A percentile compares a stretch with the other conserved stretches of the same genome.
These are phyloP conservation scores for Acanthosepion pharaonis DNA, from an alignment of 2,888 invertebrate genomes.

Conservation along the genomic window DNA sequence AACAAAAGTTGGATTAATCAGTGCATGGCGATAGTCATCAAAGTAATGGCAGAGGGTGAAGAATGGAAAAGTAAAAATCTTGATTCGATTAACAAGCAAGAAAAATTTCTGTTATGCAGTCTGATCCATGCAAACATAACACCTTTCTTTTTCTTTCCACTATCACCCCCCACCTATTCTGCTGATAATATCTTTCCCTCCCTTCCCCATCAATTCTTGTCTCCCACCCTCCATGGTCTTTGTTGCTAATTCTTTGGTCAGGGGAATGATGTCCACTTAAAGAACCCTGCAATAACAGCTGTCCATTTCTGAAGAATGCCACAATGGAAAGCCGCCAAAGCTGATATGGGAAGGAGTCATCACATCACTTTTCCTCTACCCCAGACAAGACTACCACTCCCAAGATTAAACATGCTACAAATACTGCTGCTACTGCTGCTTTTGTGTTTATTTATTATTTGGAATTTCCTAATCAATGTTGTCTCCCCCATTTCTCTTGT, in stretches of 20 bases:
- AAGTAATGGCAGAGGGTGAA: background rate
- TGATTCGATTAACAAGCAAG: conserved; percentile 16
- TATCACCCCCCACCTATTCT: background rate
- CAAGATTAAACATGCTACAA: background rate
- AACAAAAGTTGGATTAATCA: no score
- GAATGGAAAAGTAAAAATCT: conserved; percentile 5
- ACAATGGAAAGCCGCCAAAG: background rate
- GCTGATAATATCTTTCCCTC: background rate
- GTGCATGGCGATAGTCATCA: no score
- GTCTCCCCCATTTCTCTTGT: background rate
- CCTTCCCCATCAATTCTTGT: background rate
- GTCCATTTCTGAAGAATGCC: background rate
- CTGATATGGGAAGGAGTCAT: background rate
- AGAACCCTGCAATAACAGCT: conserved; percentile 21
- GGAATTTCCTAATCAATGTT: conserved; percentile 18
- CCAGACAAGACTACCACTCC: background rate
- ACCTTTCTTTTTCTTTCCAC: background rate
- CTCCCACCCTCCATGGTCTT: background rate
- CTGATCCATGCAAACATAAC: background rate
- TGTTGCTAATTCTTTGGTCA: conserved; percentile 33
- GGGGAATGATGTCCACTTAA: background rate
- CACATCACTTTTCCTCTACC: conserved; percentile 6
- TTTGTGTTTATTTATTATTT: background rate
- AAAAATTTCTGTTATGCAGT: background rate
- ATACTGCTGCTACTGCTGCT: conserved; percentile 12